Percentiles rank a stretch among this genome's conserved stretches.
phyloP scores from a whole-genome alignment of 2,888 invertebrate genomes.

The Trissoscelio sp. region DNA sequence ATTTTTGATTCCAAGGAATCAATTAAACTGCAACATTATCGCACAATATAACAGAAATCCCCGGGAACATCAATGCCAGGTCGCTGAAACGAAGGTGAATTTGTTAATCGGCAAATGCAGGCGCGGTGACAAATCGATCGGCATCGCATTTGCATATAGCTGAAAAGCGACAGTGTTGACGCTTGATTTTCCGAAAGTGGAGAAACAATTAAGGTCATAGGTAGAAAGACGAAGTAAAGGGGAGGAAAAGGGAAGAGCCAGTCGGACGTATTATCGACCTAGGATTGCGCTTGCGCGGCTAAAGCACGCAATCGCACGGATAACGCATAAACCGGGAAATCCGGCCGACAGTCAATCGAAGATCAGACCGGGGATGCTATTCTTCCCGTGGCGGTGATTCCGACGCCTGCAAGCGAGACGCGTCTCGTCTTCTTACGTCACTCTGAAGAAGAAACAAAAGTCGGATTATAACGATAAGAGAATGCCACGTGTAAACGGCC shows the following conservation, averaged over 20 bases:
- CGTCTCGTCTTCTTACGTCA: constrained; percentile 39
- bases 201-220: constrained; percentile 56
- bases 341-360: constrained; percentile 61
- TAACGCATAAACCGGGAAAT: constrained; percentile 23
- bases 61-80: constrained; percentile 77
- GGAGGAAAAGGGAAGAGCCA: constrained; percentile 54
- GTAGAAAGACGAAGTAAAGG: constrained; percentile 61
- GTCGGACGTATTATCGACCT: constrained; percentile 76
- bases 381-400: constrained; percentile 76
- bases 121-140: background rate
- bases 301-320: constrained; percentile 78
- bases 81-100: constrained; percentile 30
- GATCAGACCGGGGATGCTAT: constrained; percentile 56
- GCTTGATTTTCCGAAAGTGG: constrained; percentile 36
- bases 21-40: too few relatives aligned
- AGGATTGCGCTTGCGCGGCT: constrained; percentile 80
- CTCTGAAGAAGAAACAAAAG: background rate
- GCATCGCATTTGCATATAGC: constrained; percentile 24
- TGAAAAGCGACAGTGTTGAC: constrained; percentile 34
- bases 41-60: constrained; percentile 68
- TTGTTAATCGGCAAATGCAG: background rate
- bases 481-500: constrained; percentile 36
- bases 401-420: constrained; percentile 77
- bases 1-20: background rate
- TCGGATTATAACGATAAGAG: constrained; percentile 44